phyloP scores from a whole-genome alignment of 2,113 vertebrate genomes.

The Chaetura pelagica region DNA sequence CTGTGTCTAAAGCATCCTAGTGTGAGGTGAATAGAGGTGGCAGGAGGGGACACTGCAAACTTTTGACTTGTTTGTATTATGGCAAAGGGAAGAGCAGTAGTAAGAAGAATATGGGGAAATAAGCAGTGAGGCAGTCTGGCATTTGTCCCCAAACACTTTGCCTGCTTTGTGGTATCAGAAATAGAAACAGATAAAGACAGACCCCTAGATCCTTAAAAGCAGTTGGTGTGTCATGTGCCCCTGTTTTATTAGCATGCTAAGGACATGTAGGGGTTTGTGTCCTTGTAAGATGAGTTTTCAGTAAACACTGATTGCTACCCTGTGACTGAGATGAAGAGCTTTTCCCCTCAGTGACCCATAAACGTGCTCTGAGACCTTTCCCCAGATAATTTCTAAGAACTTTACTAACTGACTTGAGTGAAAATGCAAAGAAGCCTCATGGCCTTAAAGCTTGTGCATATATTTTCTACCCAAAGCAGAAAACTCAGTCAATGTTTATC shows the following conservation, averaged over 20 bases:
- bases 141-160: background rate
- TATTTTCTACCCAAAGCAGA: background rate
- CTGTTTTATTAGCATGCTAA: background rate
- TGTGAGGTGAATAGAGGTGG: background rate
- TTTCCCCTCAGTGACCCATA: background rate
- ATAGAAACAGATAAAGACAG: background rate
- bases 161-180: background rate
- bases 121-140: background rate
- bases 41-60: background rate
- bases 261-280: background rate
- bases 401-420: background rate
- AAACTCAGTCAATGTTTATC: slow-evolving; percentile 19
- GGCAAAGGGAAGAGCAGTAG: background rate
- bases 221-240: background rate
- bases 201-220: background rate
- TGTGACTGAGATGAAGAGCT: background rate
- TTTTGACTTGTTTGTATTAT: background rate
- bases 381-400: background rate
- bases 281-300: background rate
- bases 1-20: background rate
- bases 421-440: background rate
- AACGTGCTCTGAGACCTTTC: background rate
- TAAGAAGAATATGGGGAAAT: background rate
- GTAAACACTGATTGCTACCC: background rate
- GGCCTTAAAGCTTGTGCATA: background rate